phyloP scores from a whole-genome alignment of 2,113 vertebrate species.

The Alces alces region DNA sequence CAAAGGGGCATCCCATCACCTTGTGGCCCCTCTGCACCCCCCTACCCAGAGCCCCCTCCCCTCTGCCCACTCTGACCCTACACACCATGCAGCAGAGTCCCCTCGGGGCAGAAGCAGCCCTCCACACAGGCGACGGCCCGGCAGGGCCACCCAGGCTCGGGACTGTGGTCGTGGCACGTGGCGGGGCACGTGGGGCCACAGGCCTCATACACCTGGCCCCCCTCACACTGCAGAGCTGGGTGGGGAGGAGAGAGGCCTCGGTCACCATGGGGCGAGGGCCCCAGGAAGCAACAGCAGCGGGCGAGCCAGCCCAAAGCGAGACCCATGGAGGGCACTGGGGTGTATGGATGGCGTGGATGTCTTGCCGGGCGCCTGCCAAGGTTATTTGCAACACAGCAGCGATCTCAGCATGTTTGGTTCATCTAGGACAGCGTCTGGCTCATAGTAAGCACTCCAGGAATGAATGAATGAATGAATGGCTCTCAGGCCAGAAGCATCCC shows the following conservation, averaged over 20 bases:
- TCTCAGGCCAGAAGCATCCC: background rate
- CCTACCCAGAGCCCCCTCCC: background rate
- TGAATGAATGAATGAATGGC: background rate
- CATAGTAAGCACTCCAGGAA: background rate
- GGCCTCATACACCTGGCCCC: slow-evolving; percentile 86
- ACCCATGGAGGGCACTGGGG: fast-evolving
- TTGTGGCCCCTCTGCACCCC: background rate
- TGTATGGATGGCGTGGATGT: fast-evolving
- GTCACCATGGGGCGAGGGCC: background rate
- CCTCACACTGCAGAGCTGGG: slow-evolving; percentile 91
- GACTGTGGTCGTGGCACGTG: slow-evolving; percentile 77
- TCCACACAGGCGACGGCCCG: slow-evolving; percentile 83
- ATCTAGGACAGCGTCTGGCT: background rate
- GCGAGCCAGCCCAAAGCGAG: background rate
- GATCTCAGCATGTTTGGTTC: background rate
- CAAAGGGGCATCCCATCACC: background rate
- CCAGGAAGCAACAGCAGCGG: background rate
- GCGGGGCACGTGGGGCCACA: slow-evolving; percentile 86
- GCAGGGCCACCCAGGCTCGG: slow-evolving; percentile 79
- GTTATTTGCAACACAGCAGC: background rate
- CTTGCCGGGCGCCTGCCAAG: background rate
- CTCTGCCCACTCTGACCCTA: background rate
- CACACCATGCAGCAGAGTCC: slow-evolving; percentile 83
- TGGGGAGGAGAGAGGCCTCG: background rate
- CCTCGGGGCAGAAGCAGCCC: slow-evolving; percentile 90